Evolutionary conservation across 2,888 invertebrate genomes (phyloP), one percentile per base, ranked within the genome.

Genomic region (Coelogynopora nodosa): DNA sequence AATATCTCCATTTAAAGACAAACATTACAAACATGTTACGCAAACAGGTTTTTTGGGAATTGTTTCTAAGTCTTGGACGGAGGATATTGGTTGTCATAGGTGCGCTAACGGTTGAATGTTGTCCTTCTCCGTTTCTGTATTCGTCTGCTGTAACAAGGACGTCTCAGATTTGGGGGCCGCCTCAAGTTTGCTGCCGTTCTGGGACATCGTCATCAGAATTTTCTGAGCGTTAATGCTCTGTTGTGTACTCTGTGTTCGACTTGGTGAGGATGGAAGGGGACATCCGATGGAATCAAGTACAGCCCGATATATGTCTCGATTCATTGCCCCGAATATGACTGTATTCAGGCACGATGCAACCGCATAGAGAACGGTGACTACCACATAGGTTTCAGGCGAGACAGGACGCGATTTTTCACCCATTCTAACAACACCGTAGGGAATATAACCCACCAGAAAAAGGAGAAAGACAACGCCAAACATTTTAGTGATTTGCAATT

Each of bases 401-500:
- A 90, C 88, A 49, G 89, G 88, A 31, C 90, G 88, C 86, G 89
- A 89, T 87, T 90, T 89, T 88, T 91, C 91, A 28, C 90, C 90
- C 49, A 90, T 90, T 31, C 91, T 89, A 10, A 91, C 90, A 27
- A 90, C 89, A 29, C 91, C 90, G 87, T 91, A 91, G 0, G 91
- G 91, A 31, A 91, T 88, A 88, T 90, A 91, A 30, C 91, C 91
- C 31, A 91, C 88, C 88, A 91, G 89, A 82, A 91, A 91, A 84
- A 91, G 89, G 30, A 91, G 88, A 86, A 91, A 91, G 23, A 91
- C 90, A 88, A 91, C 90, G 85, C 91, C 91, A 88, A 91, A 91
- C 91, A 91, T 91, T 88, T 91, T 91, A n/a, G 91, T 91, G 81
- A 91, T 91, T 88, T 91, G 90, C 81, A 91, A 90, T 88, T 91